phyloP scores from a whole-genome alignment of 2,113 vertebrate genomes.

The Ceyx cyanopectus region DNA sequence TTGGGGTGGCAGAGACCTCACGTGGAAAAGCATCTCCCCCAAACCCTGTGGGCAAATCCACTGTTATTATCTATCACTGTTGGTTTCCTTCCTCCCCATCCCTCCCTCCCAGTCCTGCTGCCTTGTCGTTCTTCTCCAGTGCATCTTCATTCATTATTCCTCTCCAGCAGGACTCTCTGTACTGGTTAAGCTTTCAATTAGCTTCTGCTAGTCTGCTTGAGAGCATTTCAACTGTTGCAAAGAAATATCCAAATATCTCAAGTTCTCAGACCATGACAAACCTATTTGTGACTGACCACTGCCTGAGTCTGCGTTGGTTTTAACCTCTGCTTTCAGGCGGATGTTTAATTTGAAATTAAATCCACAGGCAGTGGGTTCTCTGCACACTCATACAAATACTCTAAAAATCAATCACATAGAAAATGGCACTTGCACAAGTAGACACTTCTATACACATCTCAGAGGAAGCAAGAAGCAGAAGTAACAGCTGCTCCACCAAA shows the following conservation, averaged over 20 bases:
- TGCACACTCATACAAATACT: constrained; percentile 26
- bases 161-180: constrained; percentile 20
- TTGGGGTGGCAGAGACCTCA: neutral
- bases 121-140: constrained; percentile 52
- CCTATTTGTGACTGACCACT: neutral
- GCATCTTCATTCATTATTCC: constrained; percentile 32
- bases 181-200: constrained; percentile 19
- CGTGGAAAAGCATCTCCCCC: neutral
- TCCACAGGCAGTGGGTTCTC: neutral
- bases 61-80: neutral
- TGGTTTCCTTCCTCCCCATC: neutral
- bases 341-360: constrained; percentile 50
- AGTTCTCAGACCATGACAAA: constrained; percentile 43
- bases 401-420: constrained; percentile 17
- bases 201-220: neutral
- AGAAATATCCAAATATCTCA: neutral
- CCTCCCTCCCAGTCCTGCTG: neutral
- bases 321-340: constrained; percentile 30
- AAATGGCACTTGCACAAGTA: constrained; percentile 21
- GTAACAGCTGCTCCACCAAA: neutral
- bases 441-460: neutral
- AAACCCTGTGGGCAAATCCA: neutral
- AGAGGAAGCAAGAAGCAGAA: neutral
- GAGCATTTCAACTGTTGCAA: neutral
- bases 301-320: constrained; percentile 22